phyloP scores from a whole-genome alignment of 2,888 invertebrate species.

The Cataglyphis albicans region DNA sequence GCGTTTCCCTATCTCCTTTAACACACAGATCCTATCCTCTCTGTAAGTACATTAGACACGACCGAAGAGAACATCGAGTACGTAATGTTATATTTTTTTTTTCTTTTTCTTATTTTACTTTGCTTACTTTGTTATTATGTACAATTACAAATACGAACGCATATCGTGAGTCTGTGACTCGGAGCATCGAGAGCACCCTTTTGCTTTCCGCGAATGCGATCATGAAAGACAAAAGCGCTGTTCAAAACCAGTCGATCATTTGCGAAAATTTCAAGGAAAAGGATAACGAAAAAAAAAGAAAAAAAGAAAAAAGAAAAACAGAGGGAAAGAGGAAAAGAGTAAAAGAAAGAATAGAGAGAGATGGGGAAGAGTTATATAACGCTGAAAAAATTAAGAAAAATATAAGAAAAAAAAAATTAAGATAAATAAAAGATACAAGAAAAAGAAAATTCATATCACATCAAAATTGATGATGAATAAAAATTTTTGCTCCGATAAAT shows the following conservation, averaged over 20 bases:
- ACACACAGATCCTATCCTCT: slow-evolving; percentile 42
- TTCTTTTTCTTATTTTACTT: slow-evolving; percentile 63
- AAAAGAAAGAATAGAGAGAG: slow-evolving; percentile 40
- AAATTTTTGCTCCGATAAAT: slow-evolving; percentile 48
- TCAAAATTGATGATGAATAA: slow-evolving; percentile 63
- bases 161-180: slow-evolving; percentile 52
- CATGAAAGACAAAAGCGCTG: slow-evolving; percentile 75
- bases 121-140: slow-evolving; percentile 73
- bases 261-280: slow-evolving; percentile 60
- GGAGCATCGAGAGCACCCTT: slow-evolving; percentile 60
- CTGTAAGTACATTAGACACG: slow-evolving; percentile 74
- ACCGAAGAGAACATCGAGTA: slow-evolving; percentile 72
- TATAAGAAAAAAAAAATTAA: not conserved
- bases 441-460: slow-evolving; percentile 40
- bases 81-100: slow-evolving; percentile 59
- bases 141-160: slow-evolving; percentile 71
- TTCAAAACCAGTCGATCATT: slow-evolving; percentile 73
- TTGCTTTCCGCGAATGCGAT: slow-evolving; percentile 60
- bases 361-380: not conserved
- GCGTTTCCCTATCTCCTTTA: slow-evolving; percentile 43
- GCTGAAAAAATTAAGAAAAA: slow-evolving; percentile 29
- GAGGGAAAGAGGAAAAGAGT: slow-evolving; percentile 22
- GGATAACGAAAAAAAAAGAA: slow-evolving; percentile 57
- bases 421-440: slow-evolving; percentile 60
- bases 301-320: slow-evolving; percentile 41